phyloP scores from a whole-genome alignment of 1,140 invertebrate genomes.

The Lycorma delicatula region DNA sequence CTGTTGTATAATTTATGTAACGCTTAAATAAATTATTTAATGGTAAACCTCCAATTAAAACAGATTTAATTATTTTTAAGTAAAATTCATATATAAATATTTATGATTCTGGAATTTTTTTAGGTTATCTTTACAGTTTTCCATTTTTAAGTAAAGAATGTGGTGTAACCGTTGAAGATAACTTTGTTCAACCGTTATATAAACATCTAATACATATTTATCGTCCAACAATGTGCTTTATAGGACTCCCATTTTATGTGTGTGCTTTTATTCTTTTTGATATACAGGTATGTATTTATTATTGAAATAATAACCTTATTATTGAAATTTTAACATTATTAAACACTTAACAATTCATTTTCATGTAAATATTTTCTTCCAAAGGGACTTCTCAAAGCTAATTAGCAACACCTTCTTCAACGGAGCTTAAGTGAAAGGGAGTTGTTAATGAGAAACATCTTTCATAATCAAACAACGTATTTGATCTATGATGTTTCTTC shows the following conservation, averaged over 20 bases:
- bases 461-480: too few relatives aligned
- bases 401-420: too few relatives aligned
- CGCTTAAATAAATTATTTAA: too few relatives aligned
- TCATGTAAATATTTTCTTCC: background rate
- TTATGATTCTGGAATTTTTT: slow-evolving; percentile 17
- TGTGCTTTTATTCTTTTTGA: slow-evolving; percentile 82
- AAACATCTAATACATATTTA: slow-evolving; percentile 75
- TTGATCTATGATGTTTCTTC: too few relatives aligned
- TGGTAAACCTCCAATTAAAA: too few relatives aligned
- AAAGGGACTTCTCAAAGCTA: too few relatives aligned
- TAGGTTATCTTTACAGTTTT: slow-evolving; percentile 73
- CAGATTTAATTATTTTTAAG: too few relatives aligned
- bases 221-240: slow-evolving; percentile 66
- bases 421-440: too few relatives aligned
- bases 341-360: background rate
- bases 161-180: slow-evolving; percentile 60
- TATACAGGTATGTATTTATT: slow-evolving; percentile 52
- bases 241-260: slow-evolving; percentile 71
- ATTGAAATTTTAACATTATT: background rate
- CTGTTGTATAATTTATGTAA: too few relatives aligned
- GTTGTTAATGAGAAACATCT: too few relatives aligned
- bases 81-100: too few relatives aligned
- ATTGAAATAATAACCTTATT: background rate
- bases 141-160: slow-evolving; percentile 67
- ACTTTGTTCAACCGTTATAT: slow-evolving; percentile 74